phyloP scores from a whole-genome alignment of 2,797 vertebrate species.

The Odontamblyopus lacepedii region DNA sequence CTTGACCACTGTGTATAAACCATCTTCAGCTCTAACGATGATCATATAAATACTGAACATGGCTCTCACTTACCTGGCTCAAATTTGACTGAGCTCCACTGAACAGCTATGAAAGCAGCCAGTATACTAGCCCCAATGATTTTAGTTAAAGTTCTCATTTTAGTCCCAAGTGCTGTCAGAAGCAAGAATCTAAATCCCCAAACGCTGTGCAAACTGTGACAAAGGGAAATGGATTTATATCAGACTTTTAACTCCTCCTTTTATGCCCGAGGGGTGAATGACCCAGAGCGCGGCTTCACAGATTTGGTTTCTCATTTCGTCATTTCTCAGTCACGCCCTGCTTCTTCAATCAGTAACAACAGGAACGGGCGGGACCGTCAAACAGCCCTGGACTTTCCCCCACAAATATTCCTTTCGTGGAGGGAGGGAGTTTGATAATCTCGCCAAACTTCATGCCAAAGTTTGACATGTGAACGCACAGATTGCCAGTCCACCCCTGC shows the following conservation, averaged over 20 bases:
- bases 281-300: too few relatives aligned
- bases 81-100: slow-evolving; percentile 62
- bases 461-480: too few relatives aligned
- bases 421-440: too few relatives aligned
- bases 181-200: too few relatives aligned
- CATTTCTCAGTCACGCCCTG: background rate
- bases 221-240: background rate
- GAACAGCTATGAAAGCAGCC: slow-evolving; percentile 51
- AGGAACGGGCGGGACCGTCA: too few relatives aligned
- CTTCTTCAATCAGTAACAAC: background rate
- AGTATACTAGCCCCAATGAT: slow-evolving; percentile 35
- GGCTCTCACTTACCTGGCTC: slow-evolving; percentile 57
- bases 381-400: too few relatives aligned
- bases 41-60: background rate
- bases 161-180: background rate
- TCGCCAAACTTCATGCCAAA: too few relatives aligned
- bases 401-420: too few relatives aligned
- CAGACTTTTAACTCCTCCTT: background rate
- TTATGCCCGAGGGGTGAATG: background rate
- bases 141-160: slow-evolving; percentile 55
- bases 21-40: background rate
- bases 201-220: background rate
- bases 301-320: too few relatives aligned
- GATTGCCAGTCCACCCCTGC: too few relatives aligned
- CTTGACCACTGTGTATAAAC: background rate